Percentiles rank a stretch among this genome's conserved stretches.
Evolutionary conservation across 2,888 invertebrate genomes (phyloP).

Genomic region (Drosophila crucigera): DNA sequence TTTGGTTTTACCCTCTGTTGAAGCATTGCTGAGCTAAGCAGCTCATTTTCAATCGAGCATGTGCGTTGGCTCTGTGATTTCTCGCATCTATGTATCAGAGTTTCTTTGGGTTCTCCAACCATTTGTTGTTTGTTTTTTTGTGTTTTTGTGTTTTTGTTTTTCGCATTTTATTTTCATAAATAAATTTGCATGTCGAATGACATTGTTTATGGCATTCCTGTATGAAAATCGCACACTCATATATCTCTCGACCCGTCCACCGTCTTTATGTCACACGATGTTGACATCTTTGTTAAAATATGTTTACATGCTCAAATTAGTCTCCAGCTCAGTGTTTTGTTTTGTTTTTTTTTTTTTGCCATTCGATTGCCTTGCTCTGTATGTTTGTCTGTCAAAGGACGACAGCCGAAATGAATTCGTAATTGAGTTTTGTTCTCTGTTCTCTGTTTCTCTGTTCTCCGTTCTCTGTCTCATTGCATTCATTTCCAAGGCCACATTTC

Average conservation of each 20-base stretch:
- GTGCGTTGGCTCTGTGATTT: conserved; percentile 70
- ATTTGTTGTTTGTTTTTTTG: conserved; percentile 33
- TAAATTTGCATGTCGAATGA: conserved; percentile 82
- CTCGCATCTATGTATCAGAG: conserved; percentile 51
- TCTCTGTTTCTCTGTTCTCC: conserved; percentile 8
- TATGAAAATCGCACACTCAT: conserved; percentile 61
- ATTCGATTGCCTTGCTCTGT: conserved; percentile 29
- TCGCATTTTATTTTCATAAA: conserved; percentile 76
- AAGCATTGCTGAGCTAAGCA: conserved; percentile 74
- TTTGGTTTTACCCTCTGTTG: conserved; percentile 19
- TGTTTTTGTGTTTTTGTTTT: conserved; percentile 41
- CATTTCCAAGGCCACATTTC: conserved; percentile 19
- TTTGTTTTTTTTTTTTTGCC: conserved; percentile 17
- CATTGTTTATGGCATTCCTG: conserved; percentile 81
- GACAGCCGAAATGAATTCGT: conserved; percentile 81
- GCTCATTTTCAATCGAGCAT: conserved; percentile 74
- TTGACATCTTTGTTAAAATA: conserved; percentile 81
- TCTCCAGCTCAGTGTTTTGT: conserved; percentile 39
- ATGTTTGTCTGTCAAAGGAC: conserved; percentile 51
- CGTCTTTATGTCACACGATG: conserved; percentile 74
- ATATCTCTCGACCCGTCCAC: conserved; percentile 36
- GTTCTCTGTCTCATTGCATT: conserved; percentile 14
- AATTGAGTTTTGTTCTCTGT: conserved; percentile 70
- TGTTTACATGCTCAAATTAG: conserved; percentile 79
- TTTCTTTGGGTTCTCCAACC: conserved; percentile 10